A percentile compares a stretch with the other conserved stretches of the same genome.
Conservation (phyloP, 2,797 vertebrate species). For the Pseudochirops cupreus region DNA sequence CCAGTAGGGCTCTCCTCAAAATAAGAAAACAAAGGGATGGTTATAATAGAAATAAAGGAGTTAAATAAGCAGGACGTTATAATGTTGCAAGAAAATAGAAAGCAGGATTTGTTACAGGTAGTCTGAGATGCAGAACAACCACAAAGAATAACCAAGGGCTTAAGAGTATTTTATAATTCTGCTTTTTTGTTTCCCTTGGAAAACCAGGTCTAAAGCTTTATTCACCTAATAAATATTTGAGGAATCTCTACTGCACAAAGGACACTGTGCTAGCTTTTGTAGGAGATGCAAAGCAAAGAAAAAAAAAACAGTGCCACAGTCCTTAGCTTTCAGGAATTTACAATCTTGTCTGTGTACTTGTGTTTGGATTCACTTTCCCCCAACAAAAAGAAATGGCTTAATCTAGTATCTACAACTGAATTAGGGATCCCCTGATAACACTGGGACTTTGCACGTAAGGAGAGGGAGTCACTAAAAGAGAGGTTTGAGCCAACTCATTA, state of each 20-base stretch:
- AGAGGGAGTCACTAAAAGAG: background rate
- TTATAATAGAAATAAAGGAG: background rate
- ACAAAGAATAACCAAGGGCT: background rate
- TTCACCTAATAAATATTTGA: background rate
- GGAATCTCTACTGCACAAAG: background rate
- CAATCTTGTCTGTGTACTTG: background rate
- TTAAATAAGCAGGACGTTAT: background rate
- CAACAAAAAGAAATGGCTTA: background rate
- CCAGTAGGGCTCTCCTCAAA: conserved; percentile 15
- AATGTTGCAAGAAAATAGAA: background rate
- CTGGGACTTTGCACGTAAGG: background rate
- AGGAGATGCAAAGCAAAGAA: too few species aligned
- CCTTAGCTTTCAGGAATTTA: background rate
- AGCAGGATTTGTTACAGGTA: background rate
- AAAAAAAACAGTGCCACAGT: background rate
- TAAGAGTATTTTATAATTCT: background rate
- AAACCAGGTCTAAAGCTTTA: background rate
- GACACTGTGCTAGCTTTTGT: background rate
- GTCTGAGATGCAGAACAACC: background rate
- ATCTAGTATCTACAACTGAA: background rate
- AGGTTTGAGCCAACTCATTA: background rate
- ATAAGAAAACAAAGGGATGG: conserved; percentile 27
- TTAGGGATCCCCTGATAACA: background rate
- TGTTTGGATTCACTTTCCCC: background rate
- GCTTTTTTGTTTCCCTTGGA: conserved; percentile 12